These are phyloP conservation scores for Lophius americanus DNA, from an alignment of 2,797 vertebrate genomes.

Conservation along the genomic window DNA sequence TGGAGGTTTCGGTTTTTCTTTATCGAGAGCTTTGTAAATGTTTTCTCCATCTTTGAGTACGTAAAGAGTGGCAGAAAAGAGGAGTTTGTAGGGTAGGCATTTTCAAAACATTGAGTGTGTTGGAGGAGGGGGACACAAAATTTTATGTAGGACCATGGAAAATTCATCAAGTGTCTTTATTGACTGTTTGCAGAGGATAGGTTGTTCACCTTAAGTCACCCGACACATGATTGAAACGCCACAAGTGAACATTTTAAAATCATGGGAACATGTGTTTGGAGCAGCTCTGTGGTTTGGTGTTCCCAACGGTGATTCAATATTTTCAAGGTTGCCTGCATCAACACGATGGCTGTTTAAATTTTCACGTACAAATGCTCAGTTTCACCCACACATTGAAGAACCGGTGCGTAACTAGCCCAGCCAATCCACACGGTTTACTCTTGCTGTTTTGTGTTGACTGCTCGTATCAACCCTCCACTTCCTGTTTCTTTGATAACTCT, in stretches of 20 bases:
- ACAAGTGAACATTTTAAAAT: slow-evolving; percentile 31
- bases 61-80: slow-evolving; percentile 38
- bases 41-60: slow-evolving; percentile 52
- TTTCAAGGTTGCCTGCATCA: slow-evolving; percentile 31
- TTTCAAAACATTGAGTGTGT: slow-evolving; percentile 25
- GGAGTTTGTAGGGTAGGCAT: slow-evolving; percentile 20
- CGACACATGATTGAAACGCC: neutral
- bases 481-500: slow-evolving; percentile 37
- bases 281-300: slow-evolving; percentile 19
- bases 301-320: slow-evolving; percentile 27
- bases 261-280: slow-evolving; percentile 22
- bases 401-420: slow-evolving; percentile 23
- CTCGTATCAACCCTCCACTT: slow-evolving; percentile 49
- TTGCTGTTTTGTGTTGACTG: slow-evolving; percentile 58
- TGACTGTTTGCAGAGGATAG: slow-evolving; percentile 23
- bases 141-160: slow-evolving; percentile 33
- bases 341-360: neutral
- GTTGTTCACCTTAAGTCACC: slow-evolving; percentile 19
- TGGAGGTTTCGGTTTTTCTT: slow-evolving; percentile 43
- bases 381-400: neutral
- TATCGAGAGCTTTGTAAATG: slow-evolving; percentile 54
- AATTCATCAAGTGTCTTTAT: slow-evolving; percentile 38
- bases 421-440: slow-evolving; percentile 48
- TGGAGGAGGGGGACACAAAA: slow-evolving; percentile 28
- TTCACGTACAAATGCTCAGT: slow-evolving; percentile 3